Evolutionary conservation across 2,113 vertebrate species (phyloP).

Genomic region (Hyperoodon ampullatus): DNA sequence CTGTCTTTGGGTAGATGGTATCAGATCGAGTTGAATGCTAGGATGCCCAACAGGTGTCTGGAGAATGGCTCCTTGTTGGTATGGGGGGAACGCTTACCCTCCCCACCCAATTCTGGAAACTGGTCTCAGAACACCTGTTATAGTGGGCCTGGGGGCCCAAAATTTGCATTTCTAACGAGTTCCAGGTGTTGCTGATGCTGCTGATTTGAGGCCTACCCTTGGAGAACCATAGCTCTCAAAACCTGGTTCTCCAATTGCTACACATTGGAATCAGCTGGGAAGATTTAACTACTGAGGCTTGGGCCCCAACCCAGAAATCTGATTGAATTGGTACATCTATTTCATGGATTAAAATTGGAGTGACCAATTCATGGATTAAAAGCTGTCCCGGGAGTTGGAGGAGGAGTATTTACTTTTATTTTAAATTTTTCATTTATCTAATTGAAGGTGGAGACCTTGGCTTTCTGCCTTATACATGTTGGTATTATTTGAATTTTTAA

Average conservation of each 20-base stretch:
- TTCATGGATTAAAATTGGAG: neutral
- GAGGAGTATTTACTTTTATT: neutral
- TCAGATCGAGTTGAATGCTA: neutral
- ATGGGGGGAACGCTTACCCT: rapidly evolving
- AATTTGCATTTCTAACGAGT: neutral
- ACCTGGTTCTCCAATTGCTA: neutral
- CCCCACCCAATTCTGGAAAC: neutral
- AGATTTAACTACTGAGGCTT: neutral
- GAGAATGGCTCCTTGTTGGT: neutral
- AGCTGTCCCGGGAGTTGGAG: neutral
- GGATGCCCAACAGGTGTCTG: neutral
- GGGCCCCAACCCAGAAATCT: neutral
- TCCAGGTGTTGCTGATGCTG: neutral
- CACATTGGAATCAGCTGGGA: neutral
- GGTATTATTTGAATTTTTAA: slow-evolving; percentile 17
- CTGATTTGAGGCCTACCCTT: neutral
- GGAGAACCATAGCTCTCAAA: neutral
- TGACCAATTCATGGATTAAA: neutral
- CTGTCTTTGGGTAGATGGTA: neutral
- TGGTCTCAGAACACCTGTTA: neutral
- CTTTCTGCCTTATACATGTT: neutral
- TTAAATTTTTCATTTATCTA: neutral
- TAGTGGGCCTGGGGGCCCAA: neutral
- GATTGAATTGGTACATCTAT: neutral
- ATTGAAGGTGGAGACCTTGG: neutral